phyloP scores from a whole-genome alignment of 2,888 invertebrate species.

The Ellobium chinense region DNA sequence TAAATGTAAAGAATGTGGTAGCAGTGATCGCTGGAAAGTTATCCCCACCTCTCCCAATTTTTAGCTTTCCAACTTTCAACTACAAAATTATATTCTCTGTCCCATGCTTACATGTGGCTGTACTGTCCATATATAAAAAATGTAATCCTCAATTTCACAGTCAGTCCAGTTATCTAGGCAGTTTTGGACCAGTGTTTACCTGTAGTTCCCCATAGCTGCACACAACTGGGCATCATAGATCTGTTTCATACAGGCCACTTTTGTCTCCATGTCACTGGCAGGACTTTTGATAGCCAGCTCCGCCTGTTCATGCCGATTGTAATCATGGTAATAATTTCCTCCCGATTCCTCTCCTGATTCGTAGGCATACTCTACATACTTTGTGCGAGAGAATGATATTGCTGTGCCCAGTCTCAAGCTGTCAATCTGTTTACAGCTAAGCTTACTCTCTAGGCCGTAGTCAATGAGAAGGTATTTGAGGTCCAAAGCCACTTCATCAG shows the following conservation, averaged over 20 bases:
- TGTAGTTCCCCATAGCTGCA: conserved; percentile 66
- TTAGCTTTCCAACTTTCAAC: too few species aligned
- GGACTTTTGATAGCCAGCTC: conserved; percentile 65
- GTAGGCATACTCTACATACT: conserved; percentile 59
- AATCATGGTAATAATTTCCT: neutral
- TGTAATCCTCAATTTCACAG: neutral
- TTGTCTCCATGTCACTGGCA: conserved; percentile 61
- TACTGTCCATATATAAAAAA: too few species aligned
- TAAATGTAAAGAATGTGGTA: too few species aligned
- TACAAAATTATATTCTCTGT: too few species aligned
- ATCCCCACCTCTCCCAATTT: too few species aligned
- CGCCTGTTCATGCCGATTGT: conserved; percentile 9
- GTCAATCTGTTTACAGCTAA: conserved; percentile 69
- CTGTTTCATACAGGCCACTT: conserved; percentile 69
- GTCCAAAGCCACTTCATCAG: conserved; percentile 67
- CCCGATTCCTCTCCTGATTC: conserved; percentile 1
- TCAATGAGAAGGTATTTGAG: conserved; percentile 62
- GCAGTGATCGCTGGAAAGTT: too few species aligned
- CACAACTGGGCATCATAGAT: conserved; percentile 66
- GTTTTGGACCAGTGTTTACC: conserved; percentile 8
- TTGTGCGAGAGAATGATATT: conserved; percentile 56
- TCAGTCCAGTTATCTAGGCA: neutral
- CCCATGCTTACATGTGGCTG: too few species aligned
- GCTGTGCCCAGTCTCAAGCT: conserved; percentile 53
- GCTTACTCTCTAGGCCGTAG: conserved; percentile 58